A percentile compares a stretch with the other conserved stretches of the same genome.
Evolutionary conservation across 2,797 vertebrate genomes (phyloP).

Genomic region (Cirrhinus mrigala): DNA sequence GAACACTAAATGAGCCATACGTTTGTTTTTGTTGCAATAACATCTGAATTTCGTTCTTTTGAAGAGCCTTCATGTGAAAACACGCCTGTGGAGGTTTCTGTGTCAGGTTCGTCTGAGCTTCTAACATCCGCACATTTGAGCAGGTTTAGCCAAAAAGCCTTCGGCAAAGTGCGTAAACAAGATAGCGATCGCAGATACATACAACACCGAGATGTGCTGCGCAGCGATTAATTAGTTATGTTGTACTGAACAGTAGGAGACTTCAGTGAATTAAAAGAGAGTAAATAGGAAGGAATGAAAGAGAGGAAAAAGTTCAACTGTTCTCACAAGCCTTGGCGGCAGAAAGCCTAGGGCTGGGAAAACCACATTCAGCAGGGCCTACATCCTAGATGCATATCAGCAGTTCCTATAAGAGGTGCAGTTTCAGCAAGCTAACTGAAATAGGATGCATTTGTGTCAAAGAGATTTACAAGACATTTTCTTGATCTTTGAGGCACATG

Average conservation of each 20-base stretch:
- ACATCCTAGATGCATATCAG: constrained; percentile 55
- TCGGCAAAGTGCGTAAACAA: neutral
- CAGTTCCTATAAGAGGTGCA: constrained; percentile 9
- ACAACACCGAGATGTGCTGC: constrained; percentile 7
- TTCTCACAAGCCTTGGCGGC: constrained; percentile 46
- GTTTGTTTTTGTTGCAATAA: constrained; percentile 6
- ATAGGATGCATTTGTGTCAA: constrained; percentile 24
- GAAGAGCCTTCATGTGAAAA: constrained; percentile 16
- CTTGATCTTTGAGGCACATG: neutral
- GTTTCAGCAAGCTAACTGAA: constrained; percentile 25
- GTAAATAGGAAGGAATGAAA: constrained; percentile 10
- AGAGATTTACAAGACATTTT: neutral
- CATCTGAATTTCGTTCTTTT: constrained; percentile 1
- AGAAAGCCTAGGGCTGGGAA: constrained; percentile 54
- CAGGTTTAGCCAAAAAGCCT: constrained; percentile 7
- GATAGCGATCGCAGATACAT: neutral
- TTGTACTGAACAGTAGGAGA: constrained; percentile 19
- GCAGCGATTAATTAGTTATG: constrained; percentile 18
- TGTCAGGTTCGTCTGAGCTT: neutral
- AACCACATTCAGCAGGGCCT: constrained; percentile 44
- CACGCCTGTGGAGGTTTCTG: constrained; percentile 15
- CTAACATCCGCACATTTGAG: neutral
- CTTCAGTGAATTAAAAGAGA: constrained; percentile 2
- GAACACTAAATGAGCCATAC: constrained; percentile 3
- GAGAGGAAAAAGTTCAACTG: constrained; percentile 42